A percentile compares a stretch with the other conserved stretches of the same genome.
phyloP scores from a whole-genome alignment of 2,888 invertebrate genomes.

The Ophion ventricosus region DNA sequence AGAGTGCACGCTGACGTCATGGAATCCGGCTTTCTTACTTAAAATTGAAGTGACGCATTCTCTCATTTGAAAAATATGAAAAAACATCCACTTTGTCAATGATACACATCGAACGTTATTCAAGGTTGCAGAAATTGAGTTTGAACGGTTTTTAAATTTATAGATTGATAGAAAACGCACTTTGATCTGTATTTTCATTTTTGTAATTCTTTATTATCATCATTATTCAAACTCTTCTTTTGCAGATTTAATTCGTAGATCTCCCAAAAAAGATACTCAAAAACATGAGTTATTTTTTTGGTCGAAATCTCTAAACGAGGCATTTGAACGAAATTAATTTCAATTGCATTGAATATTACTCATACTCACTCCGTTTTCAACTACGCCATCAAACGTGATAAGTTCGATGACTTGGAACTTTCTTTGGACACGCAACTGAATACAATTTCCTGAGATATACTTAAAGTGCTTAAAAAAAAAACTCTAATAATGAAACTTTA shows the following conservation, averaged over 20 bases:
- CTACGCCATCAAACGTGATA: background rate
- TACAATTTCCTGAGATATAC: background rate
- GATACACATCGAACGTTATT: background rate
- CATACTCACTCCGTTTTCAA: background rate
- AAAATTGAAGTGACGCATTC: constrained; percentile 65
- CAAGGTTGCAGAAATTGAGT: background rate
- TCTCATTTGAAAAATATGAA: background rate
- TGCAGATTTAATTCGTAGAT: background rate
- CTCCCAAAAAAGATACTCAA: background rate
- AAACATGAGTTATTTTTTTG: background rate
- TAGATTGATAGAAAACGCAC: background rate
- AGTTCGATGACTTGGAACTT: background rate
- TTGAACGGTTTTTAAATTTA: background rate
- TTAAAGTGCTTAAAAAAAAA: background rate
- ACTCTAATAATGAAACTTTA: background rate
- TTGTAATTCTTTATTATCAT: background rate
- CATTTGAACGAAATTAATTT: background rate
- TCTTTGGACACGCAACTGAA: background rate
- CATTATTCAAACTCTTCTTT: background rate
- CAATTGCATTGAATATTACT: background rate
- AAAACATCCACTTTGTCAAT: background rate
- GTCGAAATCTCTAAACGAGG: background rate
- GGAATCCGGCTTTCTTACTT: constrained; percentile 75
- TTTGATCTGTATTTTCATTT: background rate
- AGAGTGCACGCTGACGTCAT: constrained; percentile 74